A percentile compares a stretch with the other conserved stretches of the same genome.
Conservation (phyloP, 2,888 invertebrate genomes). For the Steromphala cineraria region DNA sequence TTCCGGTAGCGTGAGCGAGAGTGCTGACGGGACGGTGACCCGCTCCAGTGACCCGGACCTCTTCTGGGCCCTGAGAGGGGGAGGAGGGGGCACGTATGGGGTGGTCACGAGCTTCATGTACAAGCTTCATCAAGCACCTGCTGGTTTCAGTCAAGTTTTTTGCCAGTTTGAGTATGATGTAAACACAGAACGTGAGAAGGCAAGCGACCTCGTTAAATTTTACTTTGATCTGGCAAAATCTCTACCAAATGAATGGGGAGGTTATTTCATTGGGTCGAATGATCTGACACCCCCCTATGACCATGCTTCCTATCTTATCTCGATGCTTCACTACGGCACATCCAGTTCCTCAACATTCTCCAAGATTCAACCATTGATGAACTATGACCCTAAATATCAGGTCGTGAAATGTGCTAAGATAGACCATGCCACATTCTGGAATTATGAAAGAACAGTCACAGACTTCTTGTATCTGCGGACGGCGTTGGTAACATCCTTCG, state of each 20-base stretch:
- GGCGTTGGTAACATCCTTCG: slow-evolving; percentile 11
- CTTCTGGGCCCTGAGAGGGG: slow-evolving; percentile 53
- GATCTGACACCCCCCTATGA: not conserved
- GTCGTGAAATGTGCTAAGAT: not conserved
- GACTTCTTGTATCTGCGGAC: slow-evolving; percentile 22
- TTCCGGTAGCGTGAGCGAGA: not conserved
- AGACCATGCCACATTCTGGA: slow-evolving; percentile 35
- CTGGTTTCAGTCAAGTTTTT: slow-evolving; percentile 23
- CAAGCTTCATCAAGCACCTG: slow-evolving; percentile 35
- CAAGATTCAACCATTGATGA: not conserved
- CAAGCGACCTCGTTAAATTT: slow-evolving; percentile 11
- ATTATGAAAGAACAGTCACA: slow-evolving; percentile 32
- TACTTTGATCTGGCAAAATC: slow-evolving; percentile 13
- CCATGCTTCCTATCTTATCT: not conserved
- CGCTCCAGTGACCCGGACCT: slow-evolving; percentile 32
- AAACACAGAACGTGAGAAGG: not conserved
- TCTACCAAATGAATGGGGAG: slow-evolving; percentile 41
- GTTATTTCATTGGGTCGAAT: slow-evolving; percentile 31
- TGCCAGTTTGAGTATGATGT: slow-evolving; percentile 16
- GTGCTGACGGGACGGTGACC: not conserved
- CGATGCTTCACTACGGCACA: not conserved
- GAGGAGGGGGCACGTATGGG: slow-evolving; percentile 49
- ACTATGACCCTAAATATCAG: not conserved
- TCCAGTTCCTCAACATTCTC: not conserved
- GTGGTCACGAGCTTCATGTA: slow-evolving; percentile 38